Evolutionary conservation across 2,888 invertebrate genomes (phyloP).

Genomic region (Uloborus plumipes): DNA sequence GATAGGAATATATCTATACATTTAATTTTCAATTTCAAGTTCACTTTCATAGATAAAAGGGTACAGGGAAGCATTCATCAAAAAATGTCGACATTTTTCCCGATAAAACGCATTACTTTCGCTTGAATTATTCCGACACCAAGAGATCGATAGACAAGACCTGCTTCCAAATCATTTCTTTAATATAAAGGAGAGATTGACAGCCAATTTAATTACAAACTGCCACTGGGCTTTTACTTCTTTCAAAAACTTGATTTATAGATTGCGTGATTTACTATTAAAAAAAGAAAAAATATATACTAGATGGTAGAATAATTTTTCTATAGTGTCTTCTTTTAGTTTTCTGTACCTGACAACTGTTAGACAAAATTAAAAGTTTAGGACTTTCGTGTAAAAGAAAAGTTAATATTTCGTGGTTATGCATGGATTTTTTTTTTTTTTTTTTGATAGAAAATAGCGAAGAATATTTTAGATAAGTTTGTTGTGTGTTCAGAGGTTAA

Average conservation of each 20-base stretch:
- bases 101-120: conserved; percentile 58
- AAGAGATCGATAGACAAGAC: conserved; percentile 26
- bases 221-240: neutral
- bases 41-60: conserved; percentile 43
- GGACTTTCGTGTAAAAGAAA: too few relatives aligned
- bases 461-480: too few relatives aligned
- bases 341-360: too few relatives aligned
- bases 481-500: too few relatives aligned
- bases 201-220: conserved; percentile 33
- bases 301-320: too few relatives aligned
- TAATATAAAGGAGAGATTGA: conserved; percentile 25
- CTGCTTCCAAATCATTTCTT: conserved; percentile 26
- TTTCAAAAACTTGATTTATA: neutral
- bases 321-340: too few relatives aligned
- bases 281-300: too few relatives aligned
- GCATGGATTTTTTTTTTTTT: too few relatives aligned
- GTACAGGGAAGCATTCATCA: conserved; percentile 44
- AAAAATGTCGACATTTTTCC: conserved; percentile 39
- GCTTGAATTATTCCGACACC: conserved; percentile 16
- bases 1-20: conserved; percentile 33
- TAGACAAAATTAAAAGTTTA: too few relatives aligned
- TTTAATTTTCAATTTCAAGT: conserved; percentile 61
- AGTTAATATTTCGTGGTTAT: too few relatives aligned
- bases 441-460: too few relatives aligned
- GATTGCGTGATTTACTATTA: neutral